Evolutionary conservation across 2,797 vertebrate genomes (phyloP).

Genomic region (Hoplostethus atlanticus): DNA sequence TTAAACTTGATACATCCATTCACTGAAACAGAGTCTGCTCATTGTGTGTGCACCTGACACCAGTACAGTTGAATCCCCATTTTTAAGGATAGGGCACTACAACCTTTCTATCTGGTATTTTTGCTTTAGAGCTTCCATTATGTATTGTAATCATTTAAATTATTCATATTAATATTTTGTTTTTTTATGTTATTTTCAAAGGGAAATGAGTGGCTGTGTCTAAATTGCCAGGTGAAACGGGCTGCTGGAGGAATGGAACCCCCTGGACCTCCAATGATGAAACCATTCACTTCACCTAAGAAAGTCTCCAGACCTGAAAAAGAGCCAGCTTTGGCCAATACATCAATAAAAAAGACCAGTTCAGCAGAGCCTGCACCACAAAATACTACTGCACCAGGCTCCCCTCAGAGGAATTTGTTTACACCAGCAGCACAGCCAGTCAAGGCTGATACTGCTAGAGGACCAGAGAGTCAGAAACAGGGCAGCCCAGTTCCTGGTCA

Average conservation of each 20-base stretch:
- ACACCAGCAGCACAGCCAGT: conserved; percentile 34
- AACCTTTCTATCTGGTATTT: background rate
- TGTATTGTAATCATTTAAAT: background rate
- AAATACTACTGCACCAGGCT: conserved; percentile 60
- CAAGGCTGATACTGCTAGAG: conserved; percentile 75
- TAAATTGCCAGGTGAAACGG: conserved; percentile 96
- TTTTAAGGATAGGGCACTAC: background rate
- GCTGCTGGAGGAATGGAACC: conserved; percentile 84
- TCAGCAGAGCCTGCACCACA: conserved; percentile 60
- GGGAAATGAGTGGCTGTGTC: conserved; percentile 91
- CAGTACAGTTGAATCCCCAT: too few relatives aligned
- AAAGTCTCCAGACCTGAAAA: conserved; percentile 67
- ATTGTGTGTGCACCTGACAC: background rate
- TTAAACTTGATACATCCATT: background rate
- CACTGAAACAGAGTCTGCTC: background rate
- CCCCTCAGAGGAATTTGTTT: conserved; percentile 65
- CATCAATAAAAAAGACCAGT: conserved; percentile 67
- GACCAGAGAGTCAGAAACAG: conserved; percentile 68
- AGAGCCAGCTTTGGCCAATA: conserved; percentile 29
- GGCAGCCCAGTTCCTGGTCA: conserved; percentile 60
- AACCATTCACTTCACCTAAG: conserved; percentile 64
- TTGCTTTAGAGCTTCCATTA: background rate
- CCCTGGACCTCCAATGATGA: conserved; percentile 56
- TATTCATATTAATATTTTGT: conserved; percentile 6
- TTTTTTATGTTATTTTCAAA: conserved; percentile 52